Percentiles rank a stretch among this genome's conserved stretches.
Conservation (phyloP, 2,888 invertebrate genomes). For the Phania funesta region DNA sequence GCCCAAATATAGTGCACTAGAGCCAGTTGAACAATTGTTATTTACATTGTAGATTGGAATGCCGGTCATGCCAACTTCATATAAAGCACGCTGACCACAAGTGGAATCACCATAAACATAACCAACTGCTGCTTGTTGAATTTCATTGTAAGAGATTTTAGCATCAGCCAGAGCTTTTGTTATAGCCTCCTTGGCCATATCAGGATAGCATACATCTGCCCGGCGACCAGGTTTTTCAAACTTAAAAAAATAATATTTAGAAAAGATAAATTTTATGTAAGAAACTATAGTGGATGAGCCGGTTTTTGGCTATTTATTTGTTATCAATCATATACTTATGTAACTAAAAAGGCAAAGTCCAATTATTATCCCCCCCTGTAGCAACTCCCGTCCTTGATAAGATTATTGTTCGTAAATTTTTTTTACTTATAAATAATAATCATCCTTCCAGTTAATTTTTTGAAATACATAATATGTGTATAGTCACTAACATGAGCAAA, state of each 20-base stretch:
- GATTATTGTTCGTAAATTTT: not conserved
- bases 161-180: constrained; percentile 93
- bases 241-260: constrained; percentile 77
- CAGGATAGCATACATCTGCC: constrained; percentile 93
- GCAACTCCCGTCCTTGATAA: not conserved
- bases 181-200: constrained; percentile 96
- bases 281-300: too few species aligned
- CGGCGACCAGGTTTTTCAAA: constrained; percentile 95
- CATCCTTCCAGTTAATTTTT: too few species aligned
- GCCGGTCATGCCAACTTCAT: constrained; percentile 96
- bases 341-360: constrained; percentile 27
- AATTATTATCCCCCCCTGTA: not conserved
- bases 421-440: too few species aligned
- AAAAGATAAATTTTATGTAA: too few species aligned
- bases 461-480: too few species aligned
- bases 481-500: too few species aligned
- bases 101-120: constrained; percentile 98
- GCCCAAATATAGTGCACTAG: constrained; percentile 93
- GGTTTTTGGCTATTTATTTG: not conserved
- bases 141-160: constrained; percentile 86
- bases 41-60: constrained; percentile 99
- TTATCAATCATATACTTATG: too few species aligned
- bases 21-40: constrained; percentile 98
- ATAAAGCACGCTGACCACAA: constrained; percentile 96
- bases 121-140: constrained; percentile 95